Conservation (phyloP, 1,140 invertebrate genomes). For the Rhynchophorus ferrugineus region DNA sequence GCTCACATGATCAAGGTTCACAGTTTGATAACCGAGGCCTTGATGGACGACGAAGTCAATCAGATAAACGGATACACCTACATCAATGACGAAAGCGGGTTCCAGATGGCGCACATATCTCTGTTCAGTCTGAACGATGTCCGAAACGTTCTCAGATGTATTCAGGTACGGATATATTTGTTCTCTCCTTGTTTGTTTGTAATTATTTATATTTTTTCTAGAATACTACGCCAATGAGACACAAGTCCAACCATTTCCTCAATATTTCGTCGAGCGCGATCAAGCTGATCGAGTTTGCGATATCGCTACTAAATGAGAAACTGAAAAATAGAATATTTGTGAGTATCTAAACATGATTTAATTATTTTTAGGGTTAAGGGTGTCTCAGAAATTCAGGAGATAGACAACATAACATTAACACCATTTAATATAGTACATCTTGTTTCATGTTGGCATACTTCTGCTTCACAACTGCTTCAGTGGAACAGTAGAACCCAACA, state of each 20-base stretch:
- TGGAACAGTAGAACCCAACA: too few species aligned
- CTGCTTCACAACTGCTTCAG: too few species aligned
- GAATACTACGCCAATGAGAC: conserved; percentile 81
- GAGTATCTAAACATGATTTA: conserved; percentile 34
- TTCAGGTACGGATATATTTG: conserved; percentile 52
- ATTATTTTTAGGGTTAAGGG: not conserved
- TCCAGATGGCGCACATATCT: conserved; percentile 73
- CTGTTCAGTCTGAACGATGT: conserved; percentile 75
- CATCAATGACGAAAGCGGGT: conserved; percentile 74
- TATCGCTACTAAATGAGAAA: conserved; percentile 73
- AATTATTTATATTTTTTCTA: conserved; percentile 33
- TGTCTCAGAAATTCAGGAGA: not conserved
- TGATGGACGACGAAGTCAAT: conserved; percentile 73
- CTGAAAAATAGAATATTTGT: conserved; percentile 67
- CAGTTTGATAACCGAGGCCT: conserved; percentile 64
- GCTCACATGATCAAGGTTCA: conserved; percentile 70
- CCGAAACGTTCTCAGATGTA: conserved; percentile 66
- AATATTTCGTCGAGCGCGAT: conserved; percentile 71
- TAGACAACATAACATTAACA: too few species aligned
- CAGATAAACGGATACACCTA: conserved; percentile 72
- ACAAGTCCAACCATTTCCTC: conserved; percentile 77
- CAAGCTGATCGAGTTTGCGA: conserved; percentile 69
- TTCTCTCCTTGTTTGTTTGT: not conserved
- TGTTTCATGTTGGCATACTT: too few species aligned
- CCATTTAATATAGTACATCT: too few species aligned